These are phyloP conservation scores for Dromius quadrimaculatus DNA, from an alignment of 2,888 invertebrate genomes.

Conservation along the genomic window DNA sequence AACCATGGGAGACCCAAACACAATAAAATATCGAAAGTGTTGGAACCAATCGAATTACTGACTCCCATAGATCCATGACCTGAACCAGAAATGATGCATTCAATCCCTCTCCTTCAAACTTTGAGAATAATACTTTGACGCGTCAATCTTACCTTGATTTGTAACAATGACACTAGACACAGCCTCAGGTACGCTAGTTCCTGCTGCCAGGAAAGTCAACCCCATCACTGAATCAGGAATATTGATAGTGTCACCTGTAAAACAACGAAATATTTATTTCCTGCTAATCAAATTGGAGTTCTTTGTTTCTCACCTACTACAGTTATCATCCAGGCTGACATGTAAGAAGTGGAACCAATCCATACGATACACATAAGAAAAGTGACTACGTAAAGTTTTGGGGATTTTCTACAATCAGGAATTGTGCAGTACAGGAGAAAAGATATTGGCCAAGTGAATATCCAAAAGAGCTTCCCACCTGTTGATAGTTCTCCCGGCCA, in stretches of 20 bases:
- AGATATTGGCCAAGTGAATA: conserved; percentile 81
- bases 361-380: conserved; percentile 85
- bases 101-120: no score
- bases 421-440: conserved; percentile 78
- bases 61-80: conserved; percentile 84
- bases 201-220: conserved; percentile 85
- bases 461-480: conserved; percentile 69
- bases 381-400: conserved; percentile 74
- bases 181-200: conserved; percentile 89
- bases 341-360: conserved; percentile 84
- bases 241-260: conserved; percentile 79
- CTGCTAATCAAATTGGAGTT: background rate
- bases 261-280: background rate
- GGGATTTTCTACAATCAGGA: conserved; percentile 79
- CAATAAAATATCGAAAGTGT: conserved; percentile 83
- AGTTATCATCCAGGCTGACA: conserved; percentile 90
- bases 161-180: conserved; percentile 88
- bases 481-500: conserved; percentile 70
- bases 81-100: conserved; percentile 61
- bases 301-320: conserved; percentile 73
- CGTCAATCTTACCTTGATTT: conserved; percentile 74
- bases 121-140: no score
- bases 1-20: conserved; percentile 86
- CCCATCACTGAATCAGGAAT: conserved; percentile 90
- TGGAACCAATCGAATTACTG: conserved; percentile 85